These are phyloP conservation scores for Scaptomyza montana DNA, from an alignment of 1,140 invertebrate genomes.

Conservation along the genomic window DNA sequence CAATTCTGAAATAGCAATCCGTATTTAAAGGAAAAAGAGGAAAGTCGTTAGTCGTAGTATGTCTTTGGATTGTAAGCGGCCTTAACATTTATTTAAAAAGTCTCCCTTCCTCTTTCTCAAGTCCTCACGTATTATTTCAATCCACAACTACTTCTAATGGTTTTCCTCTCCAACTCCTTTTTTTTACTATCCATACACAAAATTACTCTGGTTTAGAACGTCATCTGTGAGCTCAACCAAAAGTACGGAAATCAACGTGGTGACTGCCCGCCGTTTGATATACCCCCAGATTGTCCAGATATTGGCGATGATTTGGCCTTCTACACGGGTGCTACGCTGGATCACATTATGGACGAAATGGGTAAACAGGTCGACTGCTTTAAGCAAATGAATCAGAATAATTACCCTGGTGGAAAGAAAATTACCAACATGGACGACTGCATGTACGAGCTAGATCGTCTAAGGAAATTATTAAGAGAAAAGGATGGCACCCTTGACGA, in stretches of 20 bases:
- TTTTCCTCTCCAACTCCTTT: slow-evolving; percentile 44
- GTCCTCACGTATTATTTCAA: slow-evolving; percentile 11
- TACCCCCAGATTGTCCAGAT: slow-evolving; percentile 38
- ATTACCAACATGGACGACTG: slow-evolving; percentile 53
- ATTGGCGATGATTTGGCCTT: slow-evolving; percentile 65
- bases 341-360: slow-evolving; percentile 66
- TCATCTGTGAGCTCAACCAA: slow-evolving; percentile 59
- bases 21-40: slow-evolving; percentile 21
- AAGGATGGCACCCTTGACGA: slow-evolving; percentile 39
- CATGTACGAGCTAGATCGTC: slow-evolving; percentile 35
- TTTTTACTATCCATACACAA: slow-evolving; percentile 7
- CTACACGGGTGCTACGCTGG: slow-evolving; percentile 62
- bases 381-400: slow-evolving; percentile 42
- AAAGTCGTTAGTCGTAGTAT: slow-evolving; percentile 47
- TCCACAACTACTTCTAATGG: slow-evolving; percentile 47
- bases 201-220: slow-evolving; percentile 27
- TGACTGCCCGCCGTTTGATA: slow-evolving; percentile 31
- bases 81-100: slow-evolving; percentile 3
- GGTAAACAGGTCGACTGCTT: slow-evolving; percentile 59
- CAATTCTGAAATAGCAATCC: background rate
- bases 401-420: slow-evolving; percentile 16
- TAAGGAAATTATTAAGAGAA: slow-evolving; percentile 28
- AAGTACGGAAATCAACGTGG: slow-evolving; percentile 41
- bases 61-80: slow-evolving; percentile 27
- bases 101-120: slow-evolving; percentile 26